Evolutionary conservation across 92 coral and sea anemone species (phyloP).

Genomic region (Umimayanthus kanabou): DNA sequence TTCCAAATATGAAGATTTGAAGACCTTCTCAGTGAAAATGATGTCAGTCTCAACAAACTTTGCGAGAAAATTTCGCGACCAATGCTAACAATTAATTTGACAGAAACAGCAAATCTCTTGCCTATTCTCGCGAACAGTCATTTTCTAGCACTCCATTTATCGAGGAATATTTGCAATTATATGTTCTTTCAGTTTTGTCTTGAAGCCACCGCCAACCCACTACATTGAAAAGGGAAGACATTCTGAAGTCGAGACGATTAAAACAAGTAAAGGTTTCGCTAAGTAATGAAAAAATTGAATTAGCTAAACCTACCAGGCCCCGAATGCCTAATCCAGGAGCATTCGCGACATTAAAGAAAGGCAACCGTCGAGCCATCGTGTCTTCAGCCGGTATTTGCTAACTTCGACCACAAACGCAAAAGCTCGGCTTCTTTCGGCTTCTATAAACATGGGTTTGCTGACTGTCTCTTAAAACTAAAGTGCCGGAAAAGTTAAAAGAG

Average conservation of each 20-base stretch:
- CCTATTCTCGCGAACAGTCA: neutral
- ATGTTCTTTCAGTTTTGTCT: neutral
- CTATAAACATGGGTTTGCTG: slow-evolving; percentile 9
- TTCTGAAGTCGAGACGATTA: neutral
- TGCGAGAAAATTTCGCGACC: neutral
- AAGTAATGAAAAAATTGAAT: neutral
- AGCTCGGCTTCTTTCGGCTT: neutral
- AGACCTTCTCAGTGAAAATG: neutral
- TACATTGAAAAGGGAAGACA: neutral
- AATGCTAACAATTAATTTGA: neutral
- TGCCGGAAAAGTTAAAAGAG: neutral
- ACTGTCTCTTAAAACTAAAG: slow-evolving; percentile 1
- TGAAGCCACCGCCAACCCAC: neutral
- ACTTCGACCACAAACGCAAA: slow-evolving; percentile 3
- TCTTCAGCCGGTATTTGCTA: neutral
- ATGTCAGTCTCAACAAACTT: neutral
- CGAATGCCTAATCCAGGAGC: slow-evolving; percentile 63
- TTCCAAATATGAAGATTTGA: neutral
- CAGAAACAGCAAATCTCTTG: neutral
- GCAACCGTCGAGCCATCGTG: slow-evolving; percentile 21
- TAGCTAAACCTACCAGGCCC: slow-evolving; percentile 57
- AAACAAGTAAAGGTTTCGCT: neutral
- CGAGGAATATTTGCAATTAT: neutral
- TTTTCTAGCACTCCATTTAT: neutral
- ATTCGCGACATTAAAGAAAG: slow-evolving; percentile 51